Conservation (phyloP, 2,113 vertebrate genomes). For the Manacus vitellinus region DNA sequence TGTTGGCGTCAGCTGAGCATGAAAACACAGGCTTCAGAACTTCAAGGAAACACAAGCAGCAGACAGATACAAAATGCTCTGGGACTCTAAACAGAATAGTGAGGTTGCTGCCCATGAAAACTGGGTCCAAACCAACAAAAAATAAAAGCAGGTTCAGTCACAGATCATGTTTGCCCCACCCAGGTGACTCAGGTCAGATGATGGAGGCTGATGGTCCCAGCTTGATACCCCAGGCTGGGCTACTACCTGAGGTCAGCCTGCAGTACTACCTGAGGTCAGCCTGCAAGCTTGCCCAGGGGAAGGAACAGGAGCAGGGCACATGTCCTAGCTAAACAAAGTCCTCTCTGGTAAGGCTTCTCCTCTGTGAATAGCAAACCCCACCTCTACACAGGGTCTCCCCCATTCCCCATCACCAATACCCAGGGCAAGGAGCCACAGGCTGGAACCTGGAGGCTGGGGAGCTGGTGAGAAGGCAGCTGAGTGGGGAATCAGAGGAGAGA, state of each 20-base stretch:
- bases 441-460: background rate
- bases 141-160: background rate
- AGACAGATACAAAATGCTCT: background rate
- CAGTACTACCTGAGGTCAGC: background rate
- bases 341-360: background rate
- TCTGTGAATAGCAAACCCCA: background rate
- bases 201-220: accelerated
- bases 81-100: background rate
- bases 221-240: background rate
- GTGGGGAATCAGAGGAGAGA: background rate
- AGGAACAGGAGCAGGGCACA: background rate
- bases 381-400: background rate
- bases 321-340: background rate
- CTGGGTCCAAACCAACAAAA: background rate
- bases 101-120: background rate
- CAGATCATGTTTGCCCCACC: background rate
- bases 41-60: background rate
- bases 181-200: accelerated
- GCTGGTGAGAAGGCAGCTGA: background rate
- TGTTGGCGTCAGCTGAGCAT: background rate
- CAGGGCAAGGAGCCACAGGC: background rate
- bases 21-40: background rate
- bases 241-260: background rate
- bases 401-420: accelerated
- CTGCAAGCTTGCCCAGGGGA: background rate